Percentiles rank a stretch among this genome's conserved stretches.
Evolutionary conservation across 2,797 vertebrate genomes (phyloP).

Genomic region (Otolemur crassicaudatus): DNA sequence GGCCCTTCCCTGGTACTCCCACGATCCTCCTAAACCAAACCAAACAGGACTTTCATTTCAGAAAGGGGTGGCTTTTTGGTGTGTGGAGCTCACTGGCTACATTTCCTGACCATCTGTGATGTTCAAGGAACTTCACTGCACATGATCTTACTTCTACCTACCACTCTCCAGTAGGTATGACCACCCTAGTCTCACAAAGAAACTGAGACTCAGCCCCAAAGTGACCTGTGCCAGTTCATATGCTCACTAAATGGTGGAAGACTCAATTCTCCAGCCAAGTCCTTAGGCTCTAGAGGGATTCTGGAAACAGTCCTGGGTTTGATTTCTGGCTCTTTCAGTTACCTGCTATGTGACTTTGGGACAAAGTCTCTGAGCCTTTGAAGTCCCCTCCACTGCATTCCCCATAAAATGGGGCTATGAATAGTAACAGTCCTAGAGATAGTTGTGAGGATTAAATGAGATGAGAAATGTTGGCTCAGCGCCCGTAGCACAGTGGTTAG

Average conservation of each 20-base stretch:
- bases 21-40: not conserved
- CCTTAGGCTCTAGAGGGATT: constrained; percentile 3
- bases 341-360: not conserved
- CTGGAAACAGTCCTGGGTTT: not conserved
- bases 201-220: not conserved
- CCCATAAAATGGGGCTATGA: not conserved
- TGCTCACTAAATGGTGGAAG: not conserved
- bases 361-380: not conserved
- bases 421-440: not conserved
- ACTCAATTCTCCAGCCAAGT: not conserved
- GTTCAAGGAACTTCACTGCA: not conserved
- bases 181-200: not conserved
- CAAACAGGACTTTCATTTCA: not conserved
- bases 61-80: not conserved
- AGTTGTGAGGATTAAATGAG: not conserved
- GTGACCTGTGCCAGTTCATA: not conserved
- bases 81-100: not conserved
- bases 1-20: not conserved
- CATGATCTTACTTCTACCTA: not conserved
- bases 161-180: not conserved
- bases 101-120: not conserved
- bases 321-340: constrained; percentile 5
- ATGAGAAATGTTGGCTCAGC: not conserved
- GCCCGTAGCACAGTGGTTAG: no score
- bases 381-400: no score